These are phyloP conservation scores for Thecophora atra DNA, from an alignment of 2,888 invertebrate genomes.

Conservation along the genomic window DNA sequence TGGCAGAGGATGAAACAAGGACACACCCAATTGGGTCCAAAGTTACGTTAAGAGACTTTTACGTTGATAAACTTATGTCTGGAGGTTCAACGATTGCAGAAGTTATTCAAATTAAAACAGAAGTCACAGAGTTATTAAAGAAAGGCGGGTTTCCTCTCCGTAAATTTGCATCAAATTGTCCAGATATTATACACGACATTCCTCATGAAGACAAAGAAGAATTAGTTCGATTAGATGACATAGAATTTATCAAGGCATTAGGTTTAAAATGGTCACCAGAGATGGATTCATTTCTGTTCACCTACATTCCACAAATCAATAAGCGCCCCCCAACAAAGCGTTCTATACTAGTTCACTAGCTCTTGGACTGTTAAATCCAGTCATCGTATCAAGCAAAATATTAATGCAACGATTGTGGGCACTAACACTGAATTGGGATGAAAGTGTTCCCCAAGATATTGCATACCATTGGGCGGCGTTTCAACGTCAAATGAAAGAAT, in stretches of 20 bases:
- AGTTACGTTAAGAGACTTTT: not conserved
- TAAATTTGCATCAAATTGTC: slow-evolving; percentile 22
- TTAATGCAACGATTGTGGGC: too few relatives aligned
- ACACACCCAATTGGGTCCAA: not conserved
- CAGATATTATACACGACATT: not conserved
- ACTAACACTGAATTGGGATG: too few relatives aligned
- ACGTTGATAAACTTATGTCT: slow-evolving; percentile 12
- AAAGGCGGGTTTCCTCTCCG: not conserved
- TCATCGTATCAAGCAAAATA: too few relatives aligned
- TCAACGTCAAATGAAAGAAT: too few relatives aligned
- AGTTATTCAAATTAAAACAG: slow-evolving; percentile 17
- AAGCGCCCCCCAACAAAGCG: slow-evolving; percentile 34
- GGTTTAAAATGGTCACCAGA: slow-evolving; percentile 24
- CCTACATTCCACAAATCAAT: not conserved
- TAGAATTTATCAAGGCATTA: slow-evolving; percentile 5
- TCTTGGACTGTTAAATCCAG: slow-evolving; percentile 73
- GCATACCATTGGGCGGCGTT: too few relatives aligned
- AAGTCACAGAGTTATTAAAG: not conserved
- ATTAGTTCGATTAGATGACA: not conserved
- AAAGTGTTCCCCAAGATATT: too few relatives aligned
- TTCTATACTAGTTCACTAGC: slow-evolving; percentile 37
- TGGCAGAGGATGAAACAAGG: not conserved
- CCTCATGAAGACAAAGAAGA: slow-evolving; percentile 10
- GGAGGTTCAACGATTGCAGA: slow-evolving; percentile 15
- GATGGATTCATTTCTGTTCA: slow-evolving; percentile 24